Evolutionary conservation across 1,140 invertebrate species (phyloP).

Genomic region (Drosophila mojavensis): DNA sequence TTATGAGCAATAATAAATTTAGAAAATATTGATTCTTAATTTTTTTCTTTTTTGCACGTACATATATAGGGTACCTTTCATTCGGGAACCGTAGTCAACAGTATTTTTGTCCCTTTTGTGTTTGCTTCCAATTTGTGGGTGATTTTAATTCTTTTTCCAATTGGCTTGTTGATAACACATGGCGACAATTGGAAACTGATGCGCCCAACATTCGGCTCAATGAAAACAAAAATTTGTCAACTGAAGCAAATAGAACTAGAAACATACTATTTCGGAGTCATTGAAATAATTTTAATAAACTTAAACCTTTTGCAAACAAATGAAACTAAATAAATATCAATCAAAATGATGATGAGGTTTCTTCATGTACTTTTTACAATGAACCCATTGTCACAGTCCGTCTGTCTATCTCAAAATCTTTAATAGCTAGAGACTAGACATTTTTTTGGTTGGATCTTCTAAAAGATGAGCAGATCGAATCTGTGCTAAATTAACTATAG

Average conservation of each 20-base stretch:
- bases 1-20: too few relatives aligned
- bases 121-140: slow-evolving; percentile 42
- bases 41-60: too few relatives aligned
- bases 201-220: slow-evolving; percentile 51
- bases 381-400: too few relatives aligned
- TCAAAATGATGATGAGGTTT: too few relatives aligned
- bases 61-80: neutral
- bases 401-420: too few relatives aligned
- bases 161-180: slow-evolving; percentile 59
- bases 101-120: slow-evolving; percentile 31
- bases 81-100: neutral
- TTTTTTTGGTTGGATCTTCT: too few relatives aligned
- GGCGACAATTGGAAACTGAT: slow-evolving; percentile 67
- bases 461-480: too few relatives aligned
- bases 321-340: too few relatives aligned
- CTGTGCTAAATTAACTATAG: too few relatives aligned
- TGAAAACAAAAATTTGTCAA: slow-evolving; percentile 52
- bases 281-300: neutral
- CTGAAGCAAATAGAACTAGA: slow-evolving; percentile 31
- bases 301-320: neutral
- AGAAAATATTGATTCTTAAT: too few relatives aligned
- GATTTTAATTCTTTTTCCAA: slow-evolving; percentile 59
- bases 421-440: too few relatives aligned
- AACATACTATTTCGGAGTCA: slow-evolving; percentile 25
- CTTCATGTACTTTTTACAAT: too few relatives aligned